Evolutionary conservation across 2,888 invertebrate species (phyloP), one percentile per base, ranked within the genome.

Genomic region (Drosophila bunnanda): DNA sequence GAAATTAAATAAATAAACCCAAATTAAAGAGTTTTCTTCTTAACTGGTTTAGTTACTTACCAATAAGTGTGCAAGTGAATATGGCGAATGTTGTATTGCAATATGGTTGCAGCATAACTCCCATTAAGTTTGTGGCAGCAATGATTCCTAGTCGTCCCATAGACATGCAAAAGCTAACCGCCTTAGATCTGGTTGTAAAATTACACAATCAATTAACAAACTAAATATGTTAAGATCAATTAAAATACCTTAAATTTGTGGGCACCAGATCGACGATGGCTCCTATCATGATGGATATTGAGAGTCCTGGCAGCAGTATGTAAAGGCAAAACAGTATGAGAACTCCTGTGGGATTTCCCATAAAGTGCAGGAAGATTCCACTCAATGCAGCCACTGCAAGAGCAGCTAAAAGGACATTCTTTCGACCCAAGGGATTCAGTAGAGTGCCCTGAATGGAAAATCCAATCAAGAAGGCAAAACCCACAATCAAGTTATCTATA

Each of bases 221-320:
- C 22, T 54, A 10, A 38, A n/a, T 12, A 4, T 39, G 1, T 8
- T 20, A 15, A 22, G 30, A 10, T 5, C 0, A 0, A 13, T 25
- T 34, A 9, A n/a, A n/a, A 36, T 66, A 91, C 90, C 91, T 83
- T 50, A 91, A 76, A 44, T 89, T 75, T 0, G 91, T 91, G n/a
- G 90, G 90, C 5, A 91, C 78, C 36, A 91, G 70, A 48, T 91
- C 91, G n/a, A 91, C 91, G 53, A 91, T 71, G 7, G 89, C 90
- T 0, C 90, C 91, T 28, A 86, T 73, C 90, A 91, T 89, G 25
- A 90, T 88, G 1, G 90, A 91, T 30, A 91, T 90, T 0, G 90
- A 84, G 15, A 91, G 54, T 7, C 90, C 90, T 3, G 90, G 90
- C 54, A 91, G 39, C 0, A 91, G 73, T n/a, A 91, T 91, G 52